These are phyloP conservation scores for Elysia crispata DNA, from an alignment of 2,888 invertebrate species.

Conservation along the genomic window DNA sequence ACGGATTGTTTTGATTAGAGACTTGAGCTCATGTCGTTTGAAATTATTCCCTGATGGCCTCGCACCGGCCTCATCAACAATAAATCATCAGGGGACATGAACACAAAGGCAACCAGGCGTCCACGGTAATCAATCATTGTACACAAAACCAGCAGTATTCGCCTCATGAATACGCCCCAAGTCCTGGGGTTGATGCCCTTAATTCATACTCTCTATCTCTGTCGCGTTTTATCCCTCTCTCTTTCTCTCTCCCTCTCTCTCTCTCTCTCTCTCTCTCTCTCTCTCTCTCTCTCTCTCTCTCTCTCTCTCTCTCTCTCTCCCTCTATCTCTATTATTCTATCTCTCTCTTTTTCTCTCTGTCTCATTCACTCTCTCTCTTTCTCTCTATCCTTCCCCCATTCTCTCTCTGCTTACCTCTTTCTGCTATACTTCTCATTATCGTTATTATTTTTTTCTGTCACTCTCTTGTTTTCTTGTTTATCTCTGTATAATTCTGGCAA, in stretches of 20 bases:
- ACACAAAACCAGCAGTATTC: too few relatives aligned
- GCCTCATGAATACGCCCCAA: too few relatives aligned
- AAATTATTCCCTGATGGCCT: too few relatives aligned
- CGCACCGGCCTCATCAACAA: too few relatives aligned
- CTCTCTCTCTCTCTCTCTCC: not conserved
- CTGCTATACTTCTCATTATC: not conserved
- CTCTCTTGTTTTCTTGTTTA: not conserved
- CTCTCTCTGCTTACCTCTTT: not conserved
- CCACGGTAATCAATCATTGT: too few relatives aligned
- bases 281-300: not conserved
- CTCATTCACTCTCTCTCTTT: slow-evolving; percentile 16
- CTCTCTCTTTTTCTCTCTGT: not conserved
- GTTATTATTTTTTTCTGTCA: too few relatives aligned
- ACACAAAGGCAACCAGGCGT: too few relatives aligned
- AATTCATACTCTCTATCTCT: not conserved
- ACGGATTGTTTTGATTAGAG: too few relatives aligned
- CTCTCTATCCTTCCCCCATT: not conserved
- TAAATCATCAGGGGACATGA: too few relatives aligned
- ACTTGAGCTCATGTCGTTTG: too few relatives aligned
- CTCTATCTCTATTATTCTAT: not conserved
- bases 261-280: not conserved
- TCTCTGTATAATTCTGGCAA: not conserved
- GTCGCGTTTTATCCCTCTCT: not conserved
- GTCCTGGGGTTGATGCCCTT: too few relatives aligned
- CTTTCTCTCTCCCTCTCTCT: not conserved